phyloP scores from a whole-genome alignment of 2,888 invertebrate species.

The Danaus chrysippus region DNA sequence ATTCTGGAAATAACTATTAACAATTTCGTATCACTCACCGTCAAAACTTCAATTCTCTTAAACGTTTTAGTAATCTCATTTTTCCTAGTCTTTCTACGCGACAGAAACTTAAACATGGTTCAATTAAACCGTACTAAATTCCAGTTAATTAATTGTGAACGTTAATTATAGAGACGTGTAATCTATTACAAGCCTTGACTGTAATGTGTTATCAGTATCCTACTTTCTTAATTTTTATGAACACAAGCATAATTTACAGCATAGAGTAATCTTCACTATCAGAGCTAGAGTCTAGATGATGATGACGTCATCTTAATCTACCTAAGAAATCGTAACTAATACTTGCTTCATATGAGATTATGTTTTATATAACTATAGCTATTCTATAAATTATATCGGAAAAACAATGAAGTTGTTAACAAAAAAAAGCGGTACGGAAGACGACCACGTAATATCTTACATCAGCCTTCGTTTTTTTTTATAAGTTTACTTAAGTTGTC shows the following conservation, averaged over 20 bases:
- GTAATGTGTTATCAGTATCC: constrained; percentile 27
- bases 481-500: too few species aligned
- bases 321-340: too few species aligned
- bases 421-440: too few species aligned
- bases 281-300: constrained; percentile 32
- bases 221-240: constrained; percentile 24
- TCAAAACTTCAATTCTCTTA: not conserved
- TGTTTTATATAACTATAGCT: too few species aligned
- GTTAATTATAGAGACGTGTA: constrained; percentile 18
- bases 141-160: constrained; percentile 10
- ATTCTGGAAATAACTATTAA: too few species aligned
- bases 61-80: constrained; percentile 10
- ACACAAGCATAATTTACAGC: constrained; percentile 30
- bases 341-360: too few species aligned
- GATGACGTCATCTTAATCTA: constrained; percentile 32
- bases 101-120: constrained; percentile 17
- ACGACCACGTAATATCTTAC: too few species aligned
- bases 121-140: constrained; percentile 9
- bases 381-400: too few species aligned
- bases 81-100: constrained; percentile 16
- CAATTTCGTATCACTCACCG: constrained; percentile 17
- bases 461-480: too few species aligned
- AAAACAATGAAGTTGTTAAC: too few species aligned
- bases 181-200: constrained; percentile 21
- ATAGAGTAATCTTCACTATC: constrained; percentile 28